Evolutionary conservation across 1,140 invertebrate genomes (phyloP).

Genomic region (Drosophila mauritiana): DNA sequence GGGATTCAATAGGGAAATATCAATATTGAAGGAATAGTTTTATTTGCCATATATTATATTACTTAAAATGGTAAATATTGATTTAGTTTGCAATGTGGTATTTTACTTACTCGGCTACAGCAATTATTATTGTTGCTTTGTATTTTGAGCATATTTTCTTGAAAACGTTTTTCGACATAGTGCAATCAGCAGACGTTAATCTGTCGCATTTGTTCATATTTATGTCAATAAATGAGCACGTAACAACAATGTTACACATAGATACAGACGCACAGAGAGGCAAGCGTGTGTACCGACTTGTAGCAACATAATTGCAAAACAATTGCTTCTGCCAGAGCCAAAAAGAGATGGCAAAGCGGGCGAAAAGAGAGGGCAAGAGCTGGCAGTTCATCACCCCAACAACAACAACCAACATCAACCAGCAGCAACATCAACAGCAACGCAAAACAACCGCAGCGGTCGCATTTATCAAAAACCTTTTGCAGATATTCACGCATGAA

Average conservation of each 20-base stretch:
- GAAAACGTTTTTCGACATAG: constrained; percentile 48
- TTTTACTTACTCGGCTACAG: neutral
- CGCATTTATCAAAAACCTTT: constrained; percentile 74
- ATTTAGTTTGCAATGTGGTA: constrained; percentile 6
- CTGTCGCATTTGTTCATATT: constrained; percentile 75
- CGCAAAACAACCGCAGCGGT: constrained; percentile 47
- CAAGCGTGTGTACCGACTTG: constrained; percentile 20
- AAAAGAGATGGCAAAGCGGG: constrained; percentile 10
- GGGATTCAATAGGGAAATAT: neutral
- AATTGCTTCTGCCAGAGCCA: constrained; percentile 43
- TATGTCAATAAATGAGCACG: constrained; percentile 77
- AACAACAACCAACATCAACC: constrained; percentile 16
- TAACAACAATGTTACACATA: constrained; percentile 71
- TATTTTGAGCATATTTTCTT: constrained; percentile 52
- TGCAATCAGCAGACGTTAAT: constrained; percentile 72
- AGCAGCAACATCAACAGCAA: constrained; percentile 42
- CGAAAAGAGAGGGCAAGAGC: constrained; percentile 12
- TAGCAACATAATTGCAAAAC: constrained; percentile 73
- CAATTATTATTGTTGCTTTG: constrained; percentile 5
- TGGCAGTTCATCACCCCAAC: constrained; percentile 67
- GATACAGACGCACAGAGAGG: constrained; percentile 5
- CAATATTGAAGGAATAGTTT: neutral
- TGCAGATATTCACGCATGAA: constrained; percentile 82
- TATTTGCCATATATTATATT: neutral
- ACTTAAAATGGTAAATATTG: neutral